phyloP scores from a whole-genome alignment of 2,888 invertebrate species.

The Hylaea fasciaria region DNA sequence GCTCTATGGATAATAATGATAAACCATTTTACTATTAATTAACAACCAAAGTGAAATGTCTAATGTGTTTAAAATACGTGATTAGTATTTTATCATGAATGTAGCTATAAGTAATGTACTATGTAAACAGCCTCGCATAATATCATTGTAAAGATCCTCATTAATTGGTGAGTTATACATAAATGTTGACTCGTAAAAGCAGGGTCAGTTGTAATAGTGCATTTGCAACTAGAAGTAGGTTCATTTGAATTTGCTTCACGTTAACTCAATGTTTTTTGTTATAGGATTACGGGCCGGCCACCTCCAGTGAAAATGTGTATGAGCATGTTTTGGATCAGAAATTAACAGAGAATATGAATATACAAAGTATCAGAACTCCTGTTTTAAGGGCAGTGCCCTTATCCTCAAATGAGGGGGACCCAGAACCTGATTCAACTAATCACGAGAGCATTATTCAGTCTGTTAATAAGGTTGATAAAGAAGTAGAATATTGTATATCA shows the following conservation, averaged over 20 bases:
- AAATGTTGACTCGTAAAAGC: too few relatives aligned
- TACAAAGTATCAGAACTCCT: conserved; percentile 77
- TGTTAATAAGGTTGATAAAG: conserved; percentile 70
- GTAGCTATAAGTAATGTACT: too few relatives aligned
- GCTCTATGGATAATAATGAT: too few relatives aligned
- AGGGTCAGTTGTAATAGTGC: conserved; percentile 9
- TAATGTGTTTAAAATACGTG: too few relatives aligned
- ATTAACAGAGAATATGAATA: conserved; percentile 79
- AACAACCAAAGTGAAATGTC: too few relatives aligned
- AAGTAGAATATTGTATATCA: conserved; percentile 75
- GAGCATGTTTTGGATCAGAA: conserved; percentile 78
- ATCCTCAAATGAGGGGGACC: conserved; percentile 69
- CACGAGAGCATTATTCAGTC: conserved; percentile 78
- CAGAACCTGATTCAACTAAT: conserved; percentile 80
- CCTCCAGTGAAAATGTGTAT: conserved; percentile 82
- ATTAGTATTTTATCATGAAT: too few relatives aligned
- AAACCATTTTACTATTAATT: too few relatives aligned
- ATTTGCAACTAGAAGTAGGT: conserved; percentile 5
- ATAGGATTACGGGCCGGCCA: conserved; percentile 83
- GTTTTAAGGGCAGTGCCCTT: conserved; percentile 74
- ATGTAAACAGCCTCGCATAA: too few relatives aligned
- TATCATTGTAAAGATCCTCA: too few relatives aligned
- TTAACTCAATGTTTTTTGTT: conserved; percentile 59
- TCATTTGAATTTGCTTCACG: conserved; percentile 7
- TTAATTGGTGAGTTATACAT: too few relatives aligned